These are phyloP conservation scores for Leucopternis melanops DNA, from an alignment of 2,113 vertebrate species.

Conservation along the genomic window DNA sequence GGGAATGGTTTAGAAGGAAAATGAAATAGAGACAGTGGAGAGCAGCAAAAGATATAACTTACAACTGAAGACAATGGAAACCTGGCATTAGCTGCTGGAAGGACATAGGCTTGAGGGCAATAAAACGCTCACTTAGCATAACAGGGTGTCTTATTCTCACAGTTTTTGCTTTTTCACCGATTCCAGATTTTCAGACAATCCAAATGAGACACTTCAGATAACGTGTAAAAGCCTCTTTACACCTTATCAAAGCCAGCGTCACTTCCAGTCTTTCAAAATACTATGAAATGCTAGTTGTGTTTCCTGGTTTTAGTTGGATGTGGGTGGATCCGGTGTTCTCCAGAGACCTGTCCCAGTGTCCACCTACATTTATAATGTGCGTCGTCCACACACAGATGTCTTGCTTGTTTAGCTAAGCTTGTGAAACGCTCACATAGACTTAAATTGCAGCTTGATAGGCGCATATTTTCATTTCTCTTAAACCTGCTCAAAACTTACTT, in stretches of 20 bases:
- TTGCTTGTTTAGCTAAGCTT: not conserved
- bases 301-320: not conserved
- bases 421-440: rapidly evolving
- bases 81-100: not conserved
- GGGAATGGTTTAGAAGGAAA: not conserved
- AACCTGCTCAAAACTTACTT: not conserved
- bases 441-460: not conserved
- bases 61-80: not conserved
- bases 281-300: not conserved
- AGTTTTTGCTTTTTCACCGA: not conserved
- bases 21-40: not conserved
- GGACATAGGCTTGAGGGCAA: not conserved
- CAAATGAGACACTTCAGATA: not conserved
- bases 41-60: not conserved
- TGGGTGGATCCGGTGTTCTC: not conserved
- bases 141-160: not conserved
- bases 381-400: not conserved
- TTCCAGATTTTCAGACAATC: not conserved
- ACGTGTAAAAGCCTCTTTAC: not conserved
- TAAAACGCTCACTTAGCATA: not conserved
- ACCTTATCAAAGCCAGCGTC: not conserved
- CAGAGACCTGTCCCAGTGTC: not conserved
- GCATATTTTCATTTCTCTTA: not conserved
- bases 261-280: not conserved
- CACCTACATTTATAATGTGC: rapidly evolving